Percentiles rank a stretch among this genome's conserved stretches.
phyloP scores from a whole-genome alignment of 2,888 invertebrate genomes.

The Sesia apiformis region DNA sequence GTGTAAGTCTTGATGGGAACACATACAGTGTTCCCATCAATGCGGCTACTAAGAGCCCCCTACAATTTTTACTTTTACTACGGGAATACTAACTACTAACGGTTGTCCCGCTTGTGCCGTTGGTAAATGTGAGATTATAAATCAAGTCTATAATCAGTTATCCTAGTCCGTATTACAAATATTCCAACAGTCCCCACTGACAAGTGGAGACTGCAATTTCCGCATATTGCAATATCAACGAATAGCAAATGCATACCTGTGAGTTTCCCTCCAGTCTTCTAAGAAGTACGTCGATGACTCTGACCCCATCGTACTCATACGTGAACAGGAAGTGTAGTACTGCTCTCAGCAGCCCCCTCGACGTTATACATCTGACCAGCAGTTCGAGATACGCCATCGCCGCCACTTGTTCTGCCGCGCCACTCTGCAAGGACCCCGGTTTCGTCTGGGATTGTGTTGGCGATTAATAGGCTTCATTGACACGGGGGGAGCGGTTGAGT shows the following conservation, averaged over 20 bases:
- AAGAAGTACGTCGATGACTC: conserved; percentile 87
- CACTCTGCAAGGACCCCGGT: conserved; percentile 80
- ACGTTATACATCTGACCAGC: conserved; percentile 87
- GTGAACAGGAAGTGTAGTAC: conserved; percentile 89
- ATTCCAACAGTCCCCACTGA: no score
- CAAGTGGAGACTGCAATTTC: no score
- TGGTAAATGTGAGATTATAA: no score
- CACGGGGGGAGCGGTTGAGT: conserved; percentile 4
- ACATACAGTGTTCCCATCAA: no score
- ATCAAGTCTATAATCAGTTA: no score
- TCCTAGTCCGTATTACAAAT: no score
- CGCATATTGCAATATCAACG: no score
- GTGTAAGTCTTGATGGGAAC: no score
- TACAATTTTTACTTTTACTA: no score
- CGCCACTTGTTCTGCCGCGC: conserved; percentile 90
- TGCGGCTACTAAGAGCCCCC: no score
- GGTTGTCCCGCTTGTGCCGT: no score
- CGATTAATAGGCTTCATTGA: conserved; percentile 26
- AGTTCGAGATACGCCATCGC: conserved; percentile 95
- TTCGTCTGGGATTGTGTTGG: conserved; percentile 36
- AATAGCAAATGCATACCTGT: conserved; percentile 69
- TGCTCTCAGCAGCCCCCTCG: conserved; percentile 84
- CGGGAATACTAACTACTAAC: no score
- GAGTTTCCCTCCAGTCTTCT: conserved; percentile 84
- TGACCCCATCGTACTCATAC: conserved; percentile 87